Conservation (phyloP, 2,888 invertebrate species). For the Campopleginae sp. region DNA sequence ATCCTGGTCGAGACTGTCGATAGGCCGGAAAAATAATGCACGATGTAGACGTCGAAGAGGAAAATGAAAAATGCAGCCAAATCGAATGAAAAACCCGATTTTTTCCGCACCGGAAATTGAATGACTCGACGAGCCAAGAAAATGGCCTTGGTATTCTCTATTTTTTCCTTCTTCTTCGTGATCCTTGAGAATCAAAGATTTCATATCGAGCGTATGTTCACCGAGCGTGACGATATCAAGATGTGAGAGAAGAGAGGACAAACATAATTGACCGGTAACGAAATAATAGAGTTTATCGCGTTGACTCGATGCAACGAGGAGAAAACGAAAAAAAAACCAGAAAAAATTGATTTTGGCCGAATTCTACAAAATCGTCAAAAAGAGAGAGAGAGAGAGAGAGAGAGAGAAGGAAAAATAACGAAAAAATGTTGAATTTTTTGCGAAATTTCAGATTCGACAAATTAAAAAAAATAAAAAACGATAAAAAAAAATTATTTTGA, state of each 20-base stretch:
- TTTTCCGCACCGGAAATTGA: constrained; percentile 13
- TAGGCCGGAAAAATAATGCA: background rate
- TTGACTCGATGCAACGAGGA: constrained; percentile 4
- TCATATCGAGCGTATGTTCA: constrained; percentile 31
- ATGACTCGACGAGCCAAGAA: background rate
- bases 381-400: background rate
- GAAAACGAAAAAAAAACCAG: background rate
- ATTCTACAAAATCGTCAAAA: constrained; percentile 6
- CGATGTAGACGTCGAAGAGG: background rate
- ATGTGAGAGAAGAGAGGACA: constrained; percentile 31
- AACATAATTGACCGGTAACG: constrained; percentile 4
- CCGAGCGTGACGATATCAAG: constrained; percentile 57
- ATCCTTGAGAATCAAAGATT: constrained; percentile 55
- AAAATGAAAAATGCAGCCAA: background rate
- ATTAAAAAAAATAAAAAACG: background rate
- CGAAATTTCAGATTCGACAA: background rate
- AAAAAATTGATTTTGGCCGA: background rate
- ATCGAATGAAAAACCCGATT: background rate
- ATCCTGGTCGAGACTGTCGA: background rate
- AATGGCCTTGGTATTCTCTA: constrained; percentile 37
- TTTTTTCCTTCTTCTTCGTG: background rate
- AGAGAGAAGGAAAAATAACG: background rate
- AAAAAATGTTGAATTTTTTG: background rate
- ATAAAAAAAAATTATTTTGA: background rate
- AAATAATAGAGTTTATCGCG: constrained; percentile 26